Conservation (phyloP, 2,888 invertebrate genomes). For the Macrostomum cliftonense region DNA sequence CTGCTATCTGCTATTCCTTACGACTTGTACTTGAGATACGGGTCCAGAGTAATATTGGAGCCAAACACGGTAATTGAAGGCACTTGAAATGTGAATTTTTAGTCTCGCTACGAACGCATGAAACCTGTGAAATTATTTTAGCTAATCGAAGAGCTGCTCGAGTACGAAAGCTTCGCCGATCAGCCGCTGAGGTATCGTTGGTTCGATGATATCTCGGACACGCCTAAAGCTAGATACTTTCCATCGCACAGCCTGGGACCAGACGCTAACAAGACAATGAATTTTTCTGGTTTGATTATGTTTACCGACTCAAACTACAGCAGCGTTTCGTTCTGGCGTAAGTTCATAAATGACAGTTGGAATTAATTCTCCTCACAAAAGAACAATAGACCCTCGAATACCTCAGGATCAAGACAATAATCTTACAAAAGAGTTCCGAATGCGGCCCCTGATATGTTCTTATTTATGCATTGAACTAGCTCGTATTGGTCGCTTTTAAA, state of each 20-base stretch:
- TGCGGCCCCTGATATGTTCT: too few species aligned
- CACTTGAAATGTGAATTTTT: too few species aligned
- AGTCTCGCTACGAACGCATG: too few species aligned
- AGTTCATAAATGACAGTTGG: slow-evolving; percentile 10
- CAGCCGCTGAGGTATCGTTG: slow-evolving; percentile 29
- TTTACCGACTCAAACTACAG: slow-evolving; percentile 61
- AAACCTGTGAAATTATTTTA: slow-evolving; percentile 11
- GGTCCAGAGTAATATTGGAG: too few species aligned
- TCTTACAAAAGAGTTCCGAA: too few species aligned
- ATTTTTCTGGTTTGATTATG: slow-evolving; percentile 50
- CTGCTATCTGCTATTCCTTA: not conserved
- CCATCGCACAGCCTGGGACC: slow-evolving; percentile 74
- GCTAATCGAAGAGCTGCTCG: slow-evolving; percentile 31
- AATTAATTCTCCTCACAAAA: too few species aligned
- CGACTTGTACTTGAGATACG: too few species aligned
- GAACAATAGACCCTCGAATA: too few species aligned
- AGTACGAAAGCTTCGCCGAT: slow-evolving; percentile 29
- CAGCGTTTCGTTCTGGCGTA: slow-evolving; percentile 15
- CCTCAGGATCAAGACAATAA: too few species aligned
- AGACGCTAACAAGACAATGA: slow-evolving; percentile 64
- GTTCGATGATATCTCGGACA: slow-evolving; percentile 26
- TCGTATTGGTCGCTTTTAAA: too few species aligned
- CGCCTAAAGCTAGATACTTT: slow-evolving; percentile 27
- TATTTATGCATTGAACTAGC: too few species aligned
- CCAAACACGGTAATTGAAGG: too few species aligned